Evolutionary conservation across 2,888 invertebrate species (phyloP).

Genomic region (Brachypalpus laphriformis): DNA sequence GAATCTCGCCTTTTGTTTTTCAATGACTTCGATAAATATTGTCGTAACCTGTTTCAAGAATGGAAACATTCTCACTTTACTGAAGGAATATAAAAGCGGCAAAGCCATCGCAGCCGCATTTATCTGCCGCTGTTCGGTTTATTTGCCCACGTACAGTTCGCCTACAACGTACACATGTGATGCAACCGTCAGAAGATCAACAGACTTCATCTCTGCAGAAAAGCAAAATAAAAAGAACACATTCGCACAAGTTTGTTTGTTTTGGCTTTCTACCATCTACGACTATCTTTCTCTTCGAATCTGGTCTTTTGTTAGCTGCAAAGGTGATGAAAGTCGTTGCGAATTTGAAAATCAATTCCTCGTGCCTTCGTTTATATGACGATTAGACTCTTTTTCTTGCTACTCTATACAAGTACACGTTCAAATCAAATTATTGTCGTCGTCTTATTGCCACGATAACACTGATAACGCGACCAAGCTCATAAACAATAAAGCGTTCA

Average conservation of each 20-base stretch:
- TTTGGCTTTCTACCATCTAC: not conserved
- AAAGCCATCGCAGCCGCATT: not conserved
- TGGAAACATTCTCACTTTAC: not conserved
- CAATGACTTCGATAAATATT: constrained; percentile 2
- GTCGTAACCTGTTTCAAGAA: not conserved
- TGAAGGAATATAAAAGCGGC: not conserved
- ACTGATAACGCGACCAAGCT: constrained; percentile 1
- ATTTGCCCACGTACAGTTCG: constrained; percentile 13
- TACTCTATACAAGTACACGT: not conserved
- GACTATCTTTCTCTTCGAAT: not conserved
- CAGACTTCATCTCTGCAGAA: constrained; percentile 14
- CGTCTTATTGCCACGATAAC: not conserved
- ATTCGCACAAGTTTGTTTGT: constrained; percentile 10
- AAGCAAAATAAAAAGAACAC: not conserved
- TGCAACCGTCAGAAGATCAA: constrained; percentile 22
- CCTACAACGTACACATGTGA: not conserved
- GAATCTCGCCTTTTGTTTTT: not conserved
- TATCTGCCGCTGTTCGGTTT: constrained; percentile 1
- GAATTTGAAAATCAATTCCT: not conserved
- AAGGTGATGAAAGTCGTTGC: not conserved
- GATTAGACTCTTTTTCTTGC: not conserved
- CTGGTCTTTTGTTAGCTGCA: not conserved
- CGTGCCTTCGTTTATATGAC: not conserved
- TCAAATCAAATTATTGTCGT: not conserved
- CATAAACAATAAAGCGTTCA: not conserved